Evolutionary conservation across 2,888 invertebrate species (phyloP).

Genomic region (Darwinula stevensoni): DNA sequence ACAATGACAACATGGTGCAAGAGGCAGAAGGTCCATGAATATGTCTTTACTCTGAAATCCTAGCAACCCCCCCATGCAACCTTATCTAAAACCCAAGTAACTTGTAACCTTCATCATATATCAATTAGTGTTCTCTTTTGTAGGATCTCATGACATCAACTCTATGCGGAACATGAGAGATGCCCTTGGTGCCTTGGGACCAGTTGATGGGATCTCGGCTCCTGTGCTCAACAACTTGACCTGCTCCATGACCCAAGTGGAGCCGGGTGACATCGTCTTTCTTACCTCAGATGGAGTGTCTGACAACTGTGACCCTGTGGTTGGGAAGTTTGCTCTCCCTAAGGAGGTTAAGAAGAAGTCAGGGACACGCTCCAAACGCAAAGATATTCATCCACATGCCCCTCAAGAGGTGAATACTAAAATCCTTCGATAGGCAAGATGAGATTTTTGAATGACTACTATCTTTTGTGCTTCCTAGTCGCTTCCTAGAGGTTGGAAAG

Average conservation of each 20-base stretch:
- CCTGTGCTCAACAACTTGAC: slow-evolving; percentile 66
- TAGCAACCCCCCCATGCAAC: background rate
- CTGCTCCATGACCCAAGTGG: slow-evolving; percentile 45
- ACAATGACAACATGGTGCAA: too few relatives aligned
- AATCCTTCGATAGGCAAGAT: background rate
- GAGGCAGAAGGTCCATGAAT: too few relatives aligned
- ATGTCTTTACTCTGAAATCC: too few relatives aligned
- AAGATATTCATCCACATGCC: slow-evolving; percentile 3
- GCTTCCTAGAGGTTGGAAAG: too few relatives aligned
- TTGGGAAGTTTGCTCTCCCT: slow-evolving; percentile 42
- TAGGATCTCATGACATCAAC: slow-evolving; percentile 50
- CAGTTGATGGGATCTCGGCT: slow-evolving; percentile 49
- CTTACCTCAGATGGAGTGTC: slow-evolving; percentile 67
- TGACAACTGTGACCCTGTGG: slow-evolving; percentile 71
- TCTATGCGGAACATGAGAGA: slow-evolving; percentile 62
- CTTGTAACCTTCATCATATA: slow-evolving; percentile 3
- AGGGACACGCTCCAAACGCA: too few relatives aligned
- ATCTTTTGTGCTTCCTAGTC: too few relatives aligned
- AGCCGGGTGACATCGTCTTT: slow-evolving; percentile 50
- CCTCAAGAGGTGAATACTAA: background rate
- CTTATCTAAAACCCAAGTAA: background rate
- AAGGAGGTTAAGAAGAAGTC: slow-evolving; percentile 9
- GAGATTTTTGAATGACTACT: too few relatives aligned
- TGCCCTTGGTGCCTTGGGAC: slow-evolving; percentile 58
- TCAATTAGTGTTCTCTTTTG: too few relatives aligned